Conservation (phyloP, 35 echinoderm and acorn worm species). For the Strongylocentrotus purpuratus region DNA sequence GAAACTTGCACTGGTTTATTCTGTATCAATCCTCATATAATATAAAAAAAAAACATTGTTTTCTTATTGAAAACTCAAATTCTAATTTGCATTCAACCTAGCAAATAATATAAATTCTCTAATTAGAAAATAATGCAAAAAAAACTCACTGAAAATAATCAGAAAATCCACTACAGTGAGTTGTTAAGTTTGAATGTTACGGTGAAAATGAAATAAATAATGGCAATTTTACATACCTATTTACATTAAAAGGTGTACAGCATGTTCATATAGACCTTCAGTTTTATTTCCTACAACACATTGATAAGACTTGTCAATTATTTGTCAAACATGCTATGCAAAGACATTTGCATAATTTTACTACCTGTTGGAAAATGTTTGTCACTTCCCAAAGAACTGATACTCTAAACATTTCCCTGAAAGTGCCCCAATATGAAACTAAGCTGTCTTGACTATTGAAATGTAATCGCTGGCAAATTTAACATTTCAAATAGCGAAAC, state of each 20-base stretch:
- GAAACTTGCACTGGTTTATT: conserved; percentile 4
- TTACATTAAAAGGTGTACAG: background rate
- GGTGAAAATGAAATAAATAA: conserved; percentile 11
- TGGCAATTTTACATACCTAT: background rate
- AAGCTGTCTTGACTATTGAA: background rate
- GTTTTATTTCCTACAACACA: too few species aligned
- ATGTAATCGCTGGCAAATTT: background rate
- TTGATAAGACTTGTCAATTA: too few species aligned
- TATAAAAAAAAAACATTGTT: background rate
- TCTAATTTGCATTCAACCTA: conserved; percentile 11
- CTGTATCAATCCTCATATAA: background rate
- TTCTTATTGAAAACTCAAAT: background rate
- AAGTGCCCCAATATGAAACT: background rate
- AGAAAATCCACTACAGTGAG: background rate
- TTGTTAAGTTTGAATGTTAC: background rate
- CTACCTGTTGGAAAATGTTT: too few species aligned
- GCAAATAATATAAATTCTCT: conserved; percentile 6
- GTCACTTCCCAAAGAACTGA: too few species aligned
- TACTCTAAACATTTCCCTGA: too few species aligned
- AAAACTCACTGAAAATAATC: background rate
- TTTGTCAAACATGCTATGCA: too few species aligned
- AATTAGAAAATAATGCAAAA: background rate
- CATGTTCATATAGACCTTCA: background rate
- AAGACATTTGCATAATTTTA: too few species aligned
- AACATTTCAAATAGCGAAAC: background rate